These are phyloP conservation scores for Schlechtendalia chinensis DNA, from an alignment of 1,140 invertebrate species.

Conservation along the genomic window DNA sequence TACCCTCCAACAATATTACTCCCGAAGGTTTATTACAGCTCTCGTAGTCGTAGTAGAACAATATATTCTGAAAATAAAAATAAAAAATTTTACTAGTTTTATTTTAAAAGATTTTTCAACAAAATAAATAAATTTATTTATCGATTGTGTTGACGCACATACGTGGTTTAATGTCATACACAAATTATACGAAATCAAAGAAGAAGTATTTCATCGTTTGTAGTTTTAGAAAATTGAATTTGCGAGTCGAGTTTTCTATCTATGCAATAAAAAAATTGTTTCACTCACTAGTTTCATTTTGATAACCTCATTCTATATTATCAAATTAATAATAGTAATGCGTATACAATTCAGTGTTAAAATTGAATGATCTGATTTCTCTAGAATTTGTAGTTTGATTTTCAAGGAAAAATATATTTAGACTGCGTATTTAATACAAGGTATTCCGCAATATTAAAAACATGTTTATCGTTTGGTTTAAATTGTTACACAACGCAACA, in stretches of 20 bases:
- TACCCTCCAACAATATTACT: constrained; percentile 82
- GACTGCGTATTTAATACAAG: not conserved
- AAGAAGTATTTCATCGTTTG: too few species aligned
- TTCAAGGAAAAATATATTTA: not conserved
- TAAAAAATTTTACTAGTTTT: not conserved
- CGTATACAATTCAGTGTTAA: not conserved
- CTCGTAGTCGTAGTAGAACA: constrained; percentile 90
- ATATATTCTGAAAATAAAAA: constrained; percentile 67
- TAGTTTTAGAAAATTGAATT: not conserved
- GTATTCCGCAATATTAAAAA: too few species aligned
- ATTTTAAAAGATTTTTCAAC: not conserved
- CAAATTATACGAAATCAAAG: not conserved
- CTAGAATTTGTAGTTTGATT: not conserved
- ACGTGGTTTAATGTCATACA: not conserved
- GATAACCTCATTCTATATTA: too few species aligned
- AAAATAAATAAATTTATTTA: not conserved
- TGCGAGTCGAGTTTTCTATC: not conserved
- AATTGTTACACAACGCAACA: too few species aligned
- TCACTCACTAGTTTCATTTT: not conserved
- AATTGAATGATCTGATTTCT: not conserved
- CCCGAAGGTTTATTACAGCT: constrained; percentile 74
- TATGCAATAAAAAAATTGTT: not conserved
- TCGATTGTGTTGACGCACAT: not conserved
- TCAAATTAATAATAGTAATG: too few species aligned
- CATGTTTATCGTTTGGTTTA: too few species aligned